phyloP scores from a whole-genome alignment of 2,797 vertebrate genomes.

The Sebastes oblongus region DNA sequence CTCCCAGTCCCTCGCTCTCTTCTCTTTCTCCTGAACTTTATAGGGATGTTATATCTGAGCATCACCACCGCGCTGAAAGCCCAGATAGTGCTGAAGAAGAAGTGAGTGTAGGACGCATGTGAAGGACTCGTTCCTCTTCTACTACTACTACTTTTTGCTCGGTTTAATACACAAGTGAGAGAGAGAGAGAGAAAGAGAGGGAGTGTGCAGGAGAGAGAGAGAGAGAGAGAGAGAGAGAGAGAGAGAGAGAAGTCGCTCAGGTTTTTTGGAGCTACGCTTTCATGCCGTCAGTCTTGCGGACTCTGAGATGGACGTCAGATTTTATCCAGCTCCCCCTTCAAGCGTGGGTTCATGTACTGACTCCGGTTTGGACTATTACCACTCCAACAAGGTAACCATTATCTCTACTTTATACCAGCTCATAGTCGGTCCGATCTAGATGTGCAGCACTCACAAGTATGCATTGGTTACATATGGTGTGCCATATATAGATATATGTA shows the following conservation, averaged over 20 bases:
- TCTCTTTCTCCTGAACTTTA: slow-evolving; percentile 68
- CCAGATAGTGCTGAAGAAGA: slow-evolving; percentile 58
- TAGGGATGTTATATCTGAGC: slow-evolving; percentile 68
- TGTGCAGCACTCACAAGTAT: slow-evolving; percentile 19
- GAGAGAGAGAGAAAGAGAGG: not conserved
- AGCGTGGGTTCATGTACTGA: slow-evolving; percentile 95
- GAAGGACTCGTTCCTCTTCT: slow-evolving; percentile 64
- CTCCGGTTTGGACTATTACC: slow-evolving; percentile 96
- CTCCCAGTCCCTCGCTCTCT: not conserved
- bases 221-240: slow-evolving; percentile 43
- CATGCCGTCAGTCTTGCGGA: slow-evolving; percentile 88
- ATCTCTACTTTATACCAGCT: slow-evolving; percentile 16
- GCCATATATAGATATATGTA: not conserved
- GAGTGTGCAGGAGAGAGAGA: not conserved
- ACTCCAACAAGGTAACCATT: slow-evolving; percentile 93
- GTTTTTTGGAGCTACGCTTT: slow-evolving; percentile 82
- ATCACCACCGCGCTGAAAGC: slow-evolving; percentile 59
- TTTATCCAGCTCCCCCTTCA: slow-evolving; percentile 95
- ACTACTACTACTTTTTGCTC: slow-evolving; percentile 77
- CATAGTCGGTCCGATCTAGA: not conserved
- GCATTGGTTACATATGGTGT: not conserved
- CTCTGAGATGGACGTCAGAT: slow-evolving; percentile 97
- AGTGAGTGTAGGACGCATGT: slow-evolving; percentile 66
- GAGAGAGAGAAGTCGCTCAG: slow-evolving; percentile 63
- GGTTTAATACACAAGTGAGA: slow-evolving; percentile 60